Percentiles rank a stretch among this genome's conserved stretches.
These are phyloP conservation scores for Agapostemon virescens DNA, from an alignment of 2,888 invertebrate genomes.

Conservation along the genomic window DNA sequence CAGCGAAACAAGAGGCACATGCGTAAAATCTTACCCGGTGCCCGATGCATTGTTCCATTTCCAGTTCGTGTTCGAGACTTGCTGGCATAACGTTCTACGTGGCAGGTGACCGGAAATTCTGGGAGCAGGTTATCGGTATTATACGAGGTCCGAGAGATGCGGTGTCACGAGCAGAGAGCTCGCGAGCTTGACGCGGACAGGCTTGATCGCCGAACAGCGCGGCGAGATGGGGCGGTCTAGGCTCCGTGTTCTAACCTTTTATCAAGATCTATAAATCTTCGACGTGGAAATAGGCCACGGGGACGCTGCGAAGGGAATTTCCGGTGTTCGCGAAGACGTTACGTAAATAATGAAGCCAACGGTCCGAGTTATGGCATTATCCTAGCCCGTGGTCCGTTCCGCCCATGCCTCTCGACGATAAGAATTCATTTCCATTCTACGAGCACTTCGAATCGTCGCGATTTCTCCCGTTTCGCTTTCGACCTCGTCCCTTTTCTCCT, in stretches of 20 bases:
- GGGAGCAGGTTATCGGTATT: constrained; percentile 6
- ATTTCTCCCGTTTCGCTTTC: not conserved
- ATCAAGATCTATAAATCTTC: constrained; percentile 41
- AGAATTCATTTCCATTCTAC: constrained; percentile 46
- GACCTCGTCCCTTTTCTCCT: constrained; percentile 17
- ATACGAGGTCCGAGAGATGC: not conserved
- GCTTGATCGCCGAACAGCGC: constrained; percentile 10
- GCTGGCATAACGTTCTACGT: constrained; percentile 20
- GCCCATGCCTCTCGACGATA: constrained; percentile 24
- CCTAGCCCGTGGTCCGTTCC: not conserved
- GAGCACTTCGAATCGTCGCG: constrained; percentile 17
- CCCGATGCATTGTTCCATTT: constrained; percentile 28
- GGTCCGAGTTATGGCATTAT: constrained; percentile 35
- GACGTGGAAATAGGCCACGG: constrained; percentile 27
- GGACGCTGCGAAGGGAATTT: constrained; percentile 41
- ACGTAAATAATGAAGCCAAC: constrained; percentile 44
- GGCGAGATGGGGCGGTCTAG: not conserved
- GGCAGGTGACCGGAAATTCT: constrained; percentile 34
- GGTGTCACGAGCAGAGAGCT: constrained; percentile 4
- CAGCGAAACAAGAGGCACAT: not conserved
- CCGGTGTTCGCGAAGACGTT: constrained; percentile 25
- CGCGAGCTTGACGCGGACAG: constrained; percentile 4
- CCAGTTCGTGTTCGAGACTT: constrained; percentile 26
- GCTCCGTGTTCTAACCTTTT: constrained; percentile 30
- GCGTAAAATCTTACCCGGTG: constrained; percentile 41